Evolutionary conservation across 1,140 invertebrate species (phyloP), one percentile per base, ranked within the genome.

Genomic region (Anagrus nilaparvatae): DNA sequence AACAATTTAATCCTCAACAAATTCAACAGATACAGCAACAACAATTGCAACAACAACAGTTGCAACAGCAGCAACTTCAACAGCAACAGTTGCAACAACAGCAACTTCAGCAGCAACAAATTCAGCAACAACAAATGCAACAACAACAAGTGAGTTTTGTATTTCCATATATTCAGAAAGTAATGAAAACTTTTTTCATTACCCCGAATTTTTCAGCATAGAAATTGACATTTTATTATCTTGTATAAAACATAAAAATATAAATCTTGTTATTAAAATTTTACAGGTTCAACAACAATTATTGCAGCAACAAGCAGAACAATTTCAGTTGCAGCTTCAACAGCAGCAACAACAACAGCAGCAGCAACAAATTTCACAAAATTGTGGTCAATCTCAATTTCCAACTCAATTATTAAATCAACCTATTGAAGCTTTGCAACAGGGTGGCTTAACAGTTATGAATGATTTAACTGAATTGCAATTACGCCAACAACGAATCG

Each of bases 1-100:
- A 63, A 33, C 61, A 61, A 30, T 49, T 63, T 25, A 59, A 63
- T 30, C 55, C 54, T 30, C 59, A 61, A 33, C 61, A 60, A 31
- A 50, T 63, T 39, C 55, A 53, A 10, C 60, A 53, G 40, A 51
- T 50, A 43, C 56, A 55, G 24, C 58, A 60, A 33, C 60, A 56
- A 31, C 56, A 54, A 43, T 51, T 45, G 20, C 52, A 54, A 38
- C 52, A 55, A 21, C 27, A 52, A 17, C 47, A 45, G 30, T 30
- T 54, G 13, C 45, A 53, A 14, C 42, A 37, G 29, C 63, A 64
- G 32, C 39, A 55, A 17, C 43, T n/a, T n/a, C 59, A 61, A 43
- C 46, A 55, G 25, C 43, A 53, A n/a, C n/a, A n/a, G 32, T 59
- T 61, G 32, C 61, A 60, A 31, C 50, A 62, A 40, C 55, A 53